Conservation (phyloP, 1,140 invertebrate genomes). For the Vanessa tameamea region DNA sequence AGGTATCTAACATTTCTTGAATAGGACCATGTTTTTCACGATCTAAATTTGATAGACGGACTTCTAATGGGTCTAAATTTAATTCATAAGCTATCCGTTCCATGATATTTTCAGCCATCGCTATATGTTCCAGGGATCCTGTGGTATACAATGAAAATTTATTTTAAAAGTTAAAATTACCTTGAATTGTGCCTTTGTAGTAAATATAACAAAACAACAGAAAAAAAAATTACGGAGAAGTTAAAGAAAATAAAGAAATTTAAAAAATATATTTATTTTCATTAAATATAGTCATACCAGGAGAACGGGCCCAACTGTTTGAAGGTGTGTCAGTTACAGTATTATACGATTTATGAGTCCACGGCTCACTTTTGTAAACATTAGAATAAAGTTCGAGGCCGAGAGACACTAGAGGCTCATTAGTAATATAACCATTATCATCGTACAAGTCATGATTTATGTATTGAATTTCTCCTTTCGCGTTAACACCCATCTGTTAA, state of each 20-base stretch:
- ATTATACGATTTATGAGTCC: constrained; percentile 80
- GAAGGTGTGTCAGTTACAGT: constrained; percentile 83
- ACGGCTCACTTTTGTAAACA: constrained; percentile 82
- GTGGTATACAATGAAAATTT: constrained; percentile 3
- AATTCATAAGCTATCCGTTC: constrained; percentile 88
- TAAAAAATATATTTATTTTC: too few species aligned
- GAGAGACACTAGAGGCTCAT: constrained; percentile 72
- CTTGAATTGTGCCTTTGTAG: too few species aligned
- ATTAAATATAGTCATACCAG: constrained; percentile 72
- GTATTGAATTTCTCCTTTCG: constrained; percentile 83
- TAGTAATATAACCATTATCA: constrained; percentile 82
- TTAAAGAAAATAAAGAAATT: too few species aligned
- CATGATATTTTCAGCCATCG: constrained; percentile 89
- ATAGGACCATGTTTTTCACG: constrained; percentile 61
- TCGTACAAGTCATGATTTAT: constrained; percentile 82
- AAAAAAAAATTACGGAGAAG: too few species aligned
- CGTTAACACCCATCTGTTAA: constrained; percentile 81
- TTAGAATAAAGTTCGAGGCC: constrained; percentile 44
- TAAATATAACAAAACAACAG: too few species aligned
- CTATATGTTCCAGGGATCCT: constrained; percentile 85
- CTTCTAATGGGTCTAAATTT: constrained; percentile 85
- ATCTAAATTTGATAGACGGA: constrained; percentile 84
- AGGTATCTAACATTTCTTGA: constrained; percentile 80
- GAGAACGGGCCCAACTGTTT: constrained; percentile 83
- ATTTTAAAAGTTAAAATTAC: too few species aligned